phyloP scores from a whole-genome alignment of 2,888 invertebrate species.

The Eulithis prunata region DNA sequence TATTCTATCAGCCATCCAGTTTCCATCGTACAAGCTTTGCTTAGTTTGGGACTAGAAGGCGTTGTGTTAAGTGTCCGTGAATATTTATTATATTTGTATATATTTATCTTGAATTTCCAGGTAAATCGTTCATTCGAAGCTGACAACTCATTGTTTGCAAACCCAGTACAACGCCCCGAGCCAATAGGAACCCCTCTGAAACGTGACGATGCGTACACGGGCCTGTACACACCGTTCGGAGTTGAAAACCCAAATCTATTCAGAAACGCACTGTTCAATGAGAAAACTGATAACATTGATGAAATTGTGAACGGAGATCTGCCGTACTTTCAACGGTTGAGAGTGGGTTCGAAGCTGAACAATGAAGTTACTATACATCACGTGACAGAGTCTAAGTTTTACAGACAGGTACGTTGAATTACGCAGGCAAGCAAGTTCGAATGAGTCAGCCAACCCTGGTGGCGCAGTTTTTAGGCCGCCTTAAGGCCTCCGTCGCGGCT shows the following conservation, averaged over 20 bases:
- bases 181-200: conserved; percentile 62
- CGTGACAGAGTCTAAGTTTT: conserved; percentile 77
- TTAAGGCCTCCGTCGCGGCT: too few species aligned
- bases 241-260: conserved; percentile 73
- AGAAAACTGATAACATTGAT: conserved; percentile 55
- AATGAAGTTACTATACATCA: conserved; percentile 78
- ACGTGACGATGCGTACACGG: conserved; percentile 40
- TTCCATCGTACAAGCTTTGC: too few species aligned
- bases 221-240: conserved; percentile 74
- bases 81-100: too few species aligned
- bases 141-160: conserved; percentile 65
- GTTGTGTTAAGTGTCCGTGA: too few species aligned
- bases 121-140: conserved; percentile 51
- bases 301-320: conserved; percentile 67
- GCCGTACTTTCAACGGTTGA: conserved; percentile 74
- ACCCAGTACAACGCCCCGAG: conserved; percentile 57
- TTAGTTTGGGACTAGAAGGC: too few species aligned
- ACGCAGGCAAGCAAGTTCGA: too few species aligned
- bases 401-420: conserved; percentile 61
- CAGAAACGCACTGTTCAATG: conserved; percentile 69
- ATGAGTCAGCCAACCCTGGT: too few species aligned
- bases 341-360: conserved; percentile 74
- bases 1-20: too few species aligned
- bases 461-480: too few species aligned
- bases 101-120: background rate